A percentile compares a stretch with the other conserved stretches of the same genome.
phyloP scores from a whole-genome alignment of 2,113 vertebrate genomes.

The Chaenocephalus aceratus region DNA sequence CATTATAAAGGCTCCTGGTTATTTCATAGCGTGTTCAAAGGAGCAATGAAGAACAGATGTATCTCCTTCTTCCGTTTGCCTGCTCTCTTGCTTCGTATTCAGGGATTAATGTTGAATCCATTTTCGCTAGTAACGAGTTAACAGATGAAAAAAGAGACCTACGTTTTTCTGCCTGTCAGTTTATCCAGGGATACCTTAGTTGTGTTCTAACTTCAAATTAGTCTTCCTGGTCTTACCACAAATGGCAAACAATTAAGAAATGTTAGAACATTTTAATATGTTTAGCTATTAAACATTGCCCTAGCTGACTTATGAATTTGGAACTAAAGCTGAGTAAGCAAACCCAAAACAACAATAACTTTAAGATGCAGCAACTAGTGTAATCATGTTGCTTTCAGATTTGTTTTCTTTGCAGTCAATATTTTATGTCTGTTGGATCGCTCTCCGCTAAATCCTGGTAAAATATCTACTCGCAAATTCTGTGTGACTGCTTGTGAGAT shows the following conservation, averaged over 20 bases:
- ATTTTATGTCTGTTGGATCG: slow-evolving; percentile 8
- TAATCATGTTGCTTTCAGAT: slow-evolving; percentile 1
- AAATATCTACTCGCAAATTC: no score
- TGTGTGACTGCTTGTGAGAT: neutral
- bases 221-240: neutral
- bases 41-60: slow-evolving; percentile 27
- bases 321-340: neutral
- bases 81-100: slow-evolving; percentile 17
- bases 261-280: neutral
- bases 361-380: neutral
- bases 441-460: neutral
- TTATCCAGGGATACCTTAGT: slow-evolving; percentile 4
- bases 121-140: slow-evolving; percentile 46
- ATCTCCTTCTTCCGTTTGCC: slow-evolving; percentile 9
- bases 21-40: slow-evolving; percentile 20
- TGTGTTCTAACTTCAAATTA: neutral
- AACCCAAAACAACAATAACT: slow-evolving; percentile 24
- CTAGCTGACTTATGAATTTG: neutral
- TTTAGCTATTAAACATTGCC: neutral
- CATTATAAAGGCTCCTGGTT: slow-evolving; percentile 12
- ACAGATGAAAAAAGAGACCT: slow-evolving; percentile 13
- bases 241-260: neutral
- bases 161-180: neutral
- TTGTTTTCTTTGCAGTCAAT: neutral
- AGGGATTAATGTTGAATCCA: slow-evolving; percentile 34